Conservation (phyloP, 2,888 invertebrate genomes). For the Scaptomyza tumidula region DNA sequence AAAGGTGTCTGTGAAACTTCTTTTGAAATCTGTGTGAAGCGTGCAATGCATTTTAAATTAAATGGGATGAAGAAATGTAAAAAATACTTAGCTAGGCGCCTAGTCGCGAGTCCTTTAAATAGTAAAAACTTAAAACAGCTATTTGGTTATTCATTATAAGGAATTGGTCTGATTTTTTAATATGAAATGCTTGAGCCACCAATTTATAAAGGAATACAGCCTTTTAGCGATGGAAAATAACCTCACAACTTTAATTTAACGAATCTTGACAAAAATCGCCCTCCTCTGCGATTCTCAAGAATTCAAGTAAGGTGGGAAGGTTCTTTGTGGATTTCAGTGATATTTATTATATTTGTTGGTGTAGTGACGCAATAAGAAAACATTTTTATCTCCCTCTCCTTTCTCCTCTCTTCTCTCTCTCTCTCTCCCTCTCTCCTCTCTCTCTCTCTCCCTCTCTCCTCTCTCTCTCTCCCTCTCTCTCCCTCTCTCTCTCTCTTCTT, state of each 20-base stretch:
- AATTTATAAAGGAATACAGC: not conserved
- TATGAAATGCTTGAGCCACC: not conserved
- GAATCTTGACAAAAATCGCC: not conserved
- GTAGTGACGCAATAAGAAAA: not conserved
- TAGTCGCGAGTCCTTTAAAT: not conserved
- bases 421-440: no score
- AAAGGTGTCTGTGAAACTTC: conserved; percentile 7
- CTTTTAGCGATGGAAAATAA: not conserved
- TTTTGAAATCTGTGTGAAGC: conserved; percentile 1
- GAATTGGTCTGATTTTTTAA: not conserved
- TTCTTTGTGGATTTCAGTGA: not conserved
- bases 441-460: no score
- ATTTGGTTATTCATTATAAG: not conserved
- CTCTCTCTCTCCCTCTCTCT: no score
- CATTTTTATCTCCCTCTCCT: no score
- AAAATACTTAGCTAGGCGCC: not conserved
- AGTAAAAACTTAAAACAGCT: not conserved
- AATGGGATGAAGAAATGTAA: not conserved
- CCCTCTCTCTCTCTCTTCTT: no score
- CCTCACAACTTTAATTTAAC: not conserved
- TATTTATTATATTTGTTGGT: not conserved
- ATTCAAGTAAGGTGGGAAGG: not conserved
- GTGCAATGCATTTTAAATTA: fast-evolving
- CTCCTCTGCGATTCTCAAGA: not conserved
- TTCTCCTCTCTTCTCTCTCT: no score